phyloP scores from a whole-genome alignment of 2,888 invertebrate genomes.

The Lumbricus terrestris region DNA sequence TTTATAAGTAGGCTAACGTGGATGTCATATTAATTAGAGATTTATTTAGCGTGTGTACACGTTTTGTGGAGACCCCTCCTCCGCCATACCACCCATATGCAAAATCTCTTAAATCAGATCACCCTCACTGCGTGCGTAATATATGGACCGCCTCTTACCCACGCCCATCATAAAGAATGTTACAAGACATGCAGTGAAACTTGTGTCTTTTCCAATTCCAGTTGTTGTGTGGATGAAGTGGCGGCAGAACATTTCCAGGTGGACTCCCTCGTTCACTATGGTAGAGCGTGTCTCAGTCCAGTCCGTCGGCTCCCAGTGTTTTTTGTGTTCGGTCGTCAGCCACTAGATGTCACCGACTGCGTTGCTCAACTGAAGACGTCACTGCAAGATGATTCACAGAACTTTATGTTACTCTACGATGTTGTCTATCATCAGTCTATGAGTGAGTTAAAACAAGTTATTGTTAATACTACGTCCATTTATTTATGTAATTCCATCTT shows the following conservation, averaged over 20 bases:
- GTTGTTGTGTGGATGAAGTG: constrained; percentile 86
- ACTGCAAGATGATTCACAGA: constrained; percentile 41
- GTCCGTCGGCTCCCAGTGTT: constrained; percentile 72
- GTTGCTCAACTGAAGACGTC: constrained; percentile 46
- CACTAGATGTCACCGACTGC: constrained; percentile 62
- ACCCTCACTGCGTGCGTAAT: too few relatives aligned
- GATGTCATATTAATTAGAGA: too few relatives aligned
- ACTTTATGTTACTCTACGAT: constrained; percentile 58
- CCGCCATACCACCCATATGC: too few relatives aligned
- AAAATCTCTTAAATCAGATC: too few relatives aligned
- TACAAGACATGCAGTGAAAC: not conserved
- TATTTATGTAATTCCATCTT: too few relatives aligned
- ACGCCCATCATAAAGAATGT: too few relatives aligned
- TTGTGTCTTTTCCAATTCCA: constrained; percentile 56
- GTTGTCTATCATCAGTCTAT: constrained; percentile 53
- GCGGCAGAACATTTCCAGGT: constrained; percentile 83
- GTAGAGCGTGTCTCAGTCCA: constrained; percentile 78
- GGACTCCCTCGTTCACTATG: constrained; percentile 86
- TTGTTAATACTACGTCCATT: too few relatives aligned
- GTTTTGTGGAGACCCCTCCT: too few relatives aligned
- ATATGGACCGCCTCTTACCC: too few relatives aligned
- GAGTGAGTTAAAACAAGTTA: constrained; percentile 43
- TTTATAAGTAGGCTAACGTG: too few relatives aligned
- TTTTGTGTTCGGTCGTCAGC: constrained; percentile 60
- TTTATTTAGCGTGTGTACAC: too few relatives aligned